Evolutionary conservation across 1,140 invertebrate species (phyloP), one percentile per base, ranked within the genome.

Genomic region (Subanguina moxae): DNA sequence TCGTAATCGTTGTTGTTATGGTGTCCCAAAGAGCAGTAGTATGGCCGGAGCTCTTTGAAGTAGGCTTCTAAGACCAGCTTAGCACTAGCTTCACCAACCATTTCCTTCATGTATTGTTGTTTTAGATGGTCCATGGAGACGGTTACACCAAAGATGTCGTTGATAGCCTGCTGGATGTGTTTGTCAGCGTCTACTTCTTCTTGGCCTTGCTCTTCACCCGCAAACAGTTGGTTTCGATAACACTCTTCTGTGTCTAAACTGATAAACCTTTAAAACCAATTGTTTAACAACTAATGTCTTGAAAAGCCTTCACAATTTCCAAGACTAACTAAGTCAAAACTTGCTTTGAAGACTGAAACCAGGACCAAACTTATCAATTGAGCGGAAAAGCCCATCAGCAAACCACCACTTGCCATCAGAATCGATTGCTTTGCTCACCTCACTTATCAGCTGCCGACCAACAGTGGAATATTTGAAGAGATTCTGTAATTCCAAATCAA

Each of bases 391-490:
- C 3, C 48, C 48, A 52, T 52, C 17, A 25, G n/a, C 23, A 25
- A 52, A 52, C 48, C 48, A 52, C 48, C 48, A 52, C 15, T 25
- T 19, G 48, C 48, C 48, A 1, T 52, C 48, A 7, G 48, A 52
- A 52, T 52, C 48, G 17, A 52, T 52, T 5, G 48, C 48, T 15
- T 52, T 52, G 48, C 48, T 52, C n/a, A 52, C 48, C 48, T 52
- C 48, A 25, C n/a, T 52, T 8, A 25, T 15, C 48, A 52, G 8
- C 23, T 52, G 48, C 3, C 48, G n/a, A 1, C 48, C 48, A 19
- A 52, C 3, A 15, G 17, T 25, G 3, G 48, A 19, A 25, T 52
- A 52, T 52, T 52, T 52, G 48, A 52, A 25, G 17, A 25, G 48
- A 21, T 19, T 52, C 32, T 38, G 11, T 5, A 38, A 38, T 38